phyloP scores from a whole-genome alignment of 2,888 invertebrate genomes.

The Synergus gifuensis region DNA sequence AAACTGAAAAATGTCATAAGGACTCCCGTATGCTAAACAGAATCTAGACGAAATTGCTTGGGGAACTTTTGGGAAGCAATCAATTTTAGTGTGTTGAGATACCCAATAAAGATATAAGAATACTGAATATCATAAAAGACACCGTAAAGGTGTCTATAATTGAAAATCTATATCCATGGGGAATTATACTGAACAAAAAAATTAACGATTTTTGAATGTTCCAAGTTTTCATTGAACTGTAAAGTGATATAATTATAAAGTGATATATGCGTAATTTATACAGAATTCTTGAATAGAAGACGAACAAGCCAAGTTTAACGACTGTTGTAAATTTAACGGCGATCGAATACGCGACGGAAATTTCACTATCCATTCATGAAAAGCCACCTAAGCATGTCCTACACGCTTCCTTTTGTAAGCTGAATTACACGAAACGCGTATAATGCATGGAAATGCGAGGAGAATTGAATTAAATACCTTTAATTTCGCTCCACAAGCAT shows the following conservation, averaged over 20 bases:
- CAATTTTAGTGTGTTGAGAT: conserved; percentile 29
- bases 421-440: conserved; percentile 22
- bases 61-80: conserved; percentile 20
- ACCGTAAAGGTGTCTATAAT: conserved; percentile 8
- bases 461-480: conserved; percentile 39
- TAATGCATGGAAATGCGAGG: conserved; percentile 25
- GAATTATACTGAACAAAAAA: not conserved
- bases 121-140: conserved; percentile 15
- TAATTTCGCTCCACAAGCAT: not conserved
- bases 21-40: conserved; percentile 40
- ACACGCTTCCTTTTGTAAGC: conserved; percentile 36
- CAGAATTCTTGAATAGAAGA: not conserved
- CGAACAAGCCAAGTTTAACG: conserved; percentile 6
- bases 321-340: conserved; percentile 17
- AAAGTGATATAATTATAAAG: not conserved
- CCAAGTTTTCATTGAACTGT: not conserved
- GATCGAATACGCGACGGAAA: conserved; percentile 27
- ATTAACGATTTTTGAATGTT: not conserved
- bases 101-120: conserved; percentile 17
- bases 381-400: conserved; percentile 27
- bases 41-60: conserved; percentile 31
- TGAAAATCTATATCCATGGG: not conserved
- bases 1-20: conserved; percentile 44
- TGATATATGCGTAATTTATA: not conserved
- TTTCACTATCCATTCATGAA: conserved; percentile 29